A percentile compares a stretch with the other conserved stretches of the same genome.
Conservation (phyloP, 2,113 vertebrate species). For the Micromys minutus region DNA sequence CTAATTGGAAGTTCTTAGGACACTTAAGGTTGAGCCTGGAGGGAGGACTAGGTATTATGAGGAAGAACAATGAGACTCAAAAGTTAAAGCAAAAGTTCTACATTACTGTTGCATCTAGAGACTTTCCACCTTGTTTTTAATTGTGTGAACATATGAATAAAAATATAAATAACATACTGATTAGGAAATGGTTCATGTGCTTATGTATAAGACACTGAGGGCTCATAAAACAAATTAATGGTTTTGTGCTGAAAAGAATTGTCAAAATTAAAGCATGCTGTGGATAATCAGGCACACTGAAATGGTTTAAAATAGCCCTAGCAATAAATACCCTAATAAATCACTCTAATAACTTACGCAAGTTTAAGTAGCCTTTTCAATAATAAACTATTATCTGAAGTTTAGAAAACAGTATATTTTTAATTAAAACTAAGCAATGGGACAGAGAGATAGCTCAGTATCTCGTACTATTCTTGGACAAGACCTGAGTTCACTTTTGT, state of each 20-base stretch:
- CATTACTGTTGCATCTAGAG: neutral
- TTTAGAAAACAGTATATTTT: slow-evolving; percentile 1
- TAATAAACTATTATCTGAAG: neutral
- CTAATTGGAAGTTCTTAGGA: neutral
- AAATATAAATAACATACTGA: neutral
- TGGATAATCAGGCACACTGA: neutral
- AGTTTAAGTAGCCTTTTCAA: neutral
- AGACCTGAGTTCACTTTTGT: neutral
- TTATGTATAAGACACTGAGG: neutral
- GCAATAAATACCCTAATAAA: neutral
- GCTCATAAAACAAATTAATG: slow-evolving; percentile 5
- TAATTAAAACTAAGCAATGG: neutral
- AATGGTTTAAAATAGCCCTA: neutral
- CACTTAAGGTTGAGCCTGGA: neutral
- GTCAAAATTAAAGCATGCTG: neutral
- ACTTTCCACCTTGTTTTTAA: neutral
- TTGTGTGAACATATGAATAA: neutral
- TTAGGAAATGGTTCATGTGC: neutral
- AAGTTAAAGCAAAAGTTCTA: neutral
- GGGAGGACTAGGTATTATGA: neutral
- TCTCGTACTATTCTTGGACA: neutral
- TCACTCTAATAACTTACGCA: slow-evolving; percentile 22
- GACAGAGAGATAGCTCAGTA: neutral
- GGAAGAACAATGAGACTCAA: neutral
- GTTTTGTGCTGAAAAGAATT: neutral